A percentile compares a stretch with the other conserved stretches of the same genome.
phyloP scores from a whole-genome alignment of 1,140 invertebrate genomes.

The Drosophila watanabei region DNA sequence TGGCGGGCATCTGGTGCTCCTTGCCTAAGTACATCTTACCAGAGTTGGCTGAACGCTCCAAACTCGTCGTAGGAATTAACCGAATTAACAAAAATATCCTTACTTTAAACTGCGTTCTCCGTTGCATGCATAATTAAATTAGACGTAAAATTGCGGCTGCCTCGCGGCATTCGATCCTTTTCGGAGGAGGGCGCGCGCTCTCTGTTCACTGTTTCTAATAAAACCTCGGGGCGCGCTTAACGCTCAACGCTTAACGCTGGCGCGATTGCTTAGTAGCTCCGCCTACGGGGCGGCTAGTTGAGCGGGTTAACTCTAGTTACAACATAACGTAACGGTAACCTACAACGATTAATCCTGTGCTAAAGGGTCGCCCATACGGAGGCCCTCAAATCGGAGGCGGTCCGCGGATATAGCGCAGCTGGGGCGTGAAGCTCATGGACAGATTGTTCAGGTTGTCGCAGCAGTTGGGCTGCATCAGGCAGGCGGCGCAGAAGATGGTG shows the following conservation, averaged over 20 bases:
- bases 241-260: constrained; percentile 46
- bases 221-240: constrained; percentile 37
- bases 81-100: constrained; percentile 59
- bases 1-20: constrained; percentile 20
- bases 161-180: constrained; percentile 19
- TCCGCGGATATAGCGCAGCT: constrained; percentile 93
- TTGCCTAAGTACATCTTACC: constrained; percentile 30
- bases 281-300: constrained; percentile 20
- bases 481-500: constrained; percentile 92
- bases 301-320: constrained; percentile 46
- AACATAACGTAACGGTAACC: constrained; percentile 58
- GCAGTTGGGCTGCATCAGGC: constrained; percentile 92
- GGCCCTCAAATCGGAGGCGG: constrained; percentile 93
- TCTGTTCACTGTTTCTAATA: constrained; percentile 24
- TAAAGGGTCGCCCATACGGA: constrained; percentile 7
- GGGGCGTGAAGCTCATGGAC: constrained; percentile 92
- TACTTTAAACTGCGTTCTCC: constrained; percentile 55
- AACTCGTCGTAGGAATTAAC: constrained; percentile 55
- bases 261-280: constrained; percentile 16
- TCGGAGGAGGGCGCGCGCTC: constrained; percentile 13
- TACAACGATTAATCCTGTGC: constrained; percentile 27
- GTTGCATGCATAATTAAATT: constrained; percentile 26
- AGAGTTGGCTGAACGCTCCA: constrained; percentile 28
- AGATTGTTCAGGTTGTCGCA: constrained; percentile 95
- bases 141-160: constrained; percentile 35